Evolutionary conservation across 1,140 invertebrate genomes (phyloP).

Genomic region (Zaprionus nigranus): DNA sequence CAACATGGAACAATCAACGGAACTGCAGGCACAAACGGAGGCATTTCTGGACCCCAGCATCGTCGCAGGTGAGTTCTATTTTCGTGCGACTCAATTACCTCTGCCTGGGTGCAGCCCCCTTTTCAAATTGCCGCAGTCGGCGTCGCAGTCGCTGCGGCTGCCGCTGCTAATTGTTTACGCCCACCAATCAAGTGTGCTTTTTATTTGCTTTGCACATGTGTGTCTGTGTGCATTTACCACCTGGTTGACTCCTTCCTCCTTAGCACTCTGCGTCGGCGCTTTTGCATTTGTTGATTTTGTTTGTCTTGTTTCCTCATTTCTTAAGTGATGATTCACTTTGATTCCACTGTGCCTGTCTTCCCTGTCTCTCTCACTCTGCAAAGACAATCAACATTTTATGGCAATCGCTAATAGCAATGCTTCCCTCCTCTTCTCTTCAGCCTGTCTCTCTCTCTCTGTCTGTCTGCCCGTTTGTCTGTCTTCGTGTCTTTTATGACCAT

Average conservation of each 20-base stretch:
- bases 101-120: slow-evolving; percentile 58
- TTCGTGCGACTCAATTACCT: slow-evolving; percentile 38
- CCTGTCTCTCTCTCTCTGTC: not conserved
- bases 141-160: slow-evolving; percentile 26
- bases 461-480: not conserved
- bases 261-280: slow-evolving; percentile 52
- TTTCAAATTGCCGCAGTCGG: slow-evolving; percentile 27
- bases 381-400: slow-evolving; percentile 31
- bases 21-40: slow-evolving; percentile 34
- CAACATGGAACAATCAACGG: slow-evolving; percentile 56
- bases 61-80: slow-evolving; percentile 54
- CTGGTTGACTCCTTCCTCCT: slow-evolving; percentile 15
- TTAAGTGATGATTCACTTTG: slow-evolving; percentile 78
- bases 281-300: slow-evolving; percentile 43
- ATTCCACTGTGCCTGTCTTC: slow-evolving; percentile 32
- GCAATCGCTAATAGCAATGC: slow-evolving; percentile 4
- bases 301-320: slow-evolving; percentile 63
- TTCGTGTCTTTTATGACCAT: slow-evolving; percentile 31
- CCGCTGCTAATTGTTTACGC: slow-evolving; percentile 71
- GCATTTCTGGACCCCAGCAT: slow-evolving; percentile 41
- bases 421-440: not conserved
- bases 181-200: slow-evolving; percentile 55
- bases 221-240: slow-evolving; percentile 27
- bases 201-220: slow-evolving; percentile 33
- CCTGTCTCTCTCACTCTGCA: not conserved